phyloP scores from a whole-genome alignment of 2,888 invertebrate species.

The Leptopilina syphax region DNA sequence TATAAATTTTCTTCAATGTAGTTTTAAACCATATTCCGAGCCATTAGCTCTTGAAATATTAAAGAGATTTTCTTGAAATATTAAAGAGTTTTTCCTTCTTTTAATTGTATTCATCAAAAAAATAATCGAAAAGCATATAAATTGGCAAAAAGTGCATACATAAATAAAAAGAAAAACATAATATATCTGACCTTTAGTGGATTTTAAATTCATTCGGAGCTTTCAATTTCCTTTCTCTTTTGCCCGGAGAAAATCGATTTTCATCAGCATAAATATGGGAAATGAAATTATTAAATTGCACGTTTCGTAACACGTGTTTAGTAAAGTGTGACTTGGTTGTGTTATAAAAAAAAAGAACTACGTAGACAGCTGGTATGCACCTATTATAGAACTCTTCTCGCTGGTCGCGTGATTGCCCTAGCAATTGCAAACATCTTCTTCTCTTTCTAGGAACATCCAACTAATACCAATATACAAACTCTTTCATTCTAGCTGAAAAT shows the following conservation, averaged over 20 bases:
- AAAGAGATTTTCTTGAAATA: too few relatives aligned
- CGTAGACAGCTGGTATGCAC: not conserved
- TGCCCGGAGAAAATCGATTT: slow-evolving; percentile 37
- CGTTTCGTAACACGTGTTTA: slow-evolving; percentile 25
- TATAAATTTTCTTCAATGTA: too few relatives aligned
- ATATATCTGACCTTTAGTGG: slow-evolving; percentile 18
- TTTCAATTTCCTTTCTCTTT: slow-evolving; percentile 40
- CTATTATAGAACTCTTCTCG: not conserved
- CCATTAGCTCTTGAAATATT: too few relatives aligned
- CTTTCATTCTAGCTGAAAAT: not conserved
- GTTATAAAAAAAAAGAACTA: not conserved
- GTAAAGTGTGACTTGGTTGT: slow-evolving; percentile 31
- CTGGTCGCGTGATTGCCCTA: slow-evolving; percentile 27
- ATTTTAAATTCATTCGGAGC: slow-evolving; percentile 28
- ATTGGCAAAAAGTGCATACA: not conserved
- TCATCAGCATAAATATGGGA: slow-evolving; percentile 37
- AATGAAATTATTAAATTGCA: slow-evolving; percentile 36
- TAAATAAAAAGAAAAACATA: not conserved
- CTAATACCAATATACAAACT: too few relatives aligned
- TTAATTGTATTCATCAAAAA: not conserved
- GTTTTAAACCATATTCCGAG: too few relatives aligned
- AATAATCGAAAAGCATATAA: not conserved
- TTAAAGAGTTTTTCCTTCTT: too few relatives aligned
- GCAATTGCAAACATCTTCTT: slow-evolving; percentile 29
- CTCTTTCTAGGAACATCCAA: slow-evolving; percentile 13